Evolutionary conservation across 2,888 invertebrate species (phyloP).

Genomic region (Steinernema carpocapsae): DNA sequence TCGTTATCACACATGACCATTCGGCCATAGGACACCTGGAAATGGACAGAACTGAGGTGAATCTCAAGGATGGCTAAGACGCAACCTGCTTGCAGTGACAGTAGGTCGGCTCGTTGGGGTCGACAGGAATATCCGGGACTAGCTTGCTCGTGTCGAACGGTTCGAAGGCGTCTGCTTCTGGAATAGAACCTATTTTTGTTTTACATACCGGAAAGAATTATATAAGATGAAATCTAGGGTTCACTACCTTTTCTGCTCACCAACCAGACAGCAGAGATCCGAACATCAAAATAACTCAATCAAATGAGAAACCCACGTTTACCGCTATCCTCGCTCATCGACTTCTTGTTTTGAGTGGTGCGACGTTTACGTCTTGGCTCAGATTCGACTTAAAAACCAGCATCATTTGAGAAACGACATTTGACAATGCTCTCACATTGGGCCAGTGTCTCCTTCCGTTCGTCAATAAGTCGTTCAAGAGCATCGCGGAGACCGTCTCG

Average conservation of each 20-base stretch:
- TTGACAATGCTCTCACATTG: neutral
- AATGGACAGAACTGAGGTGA: neutral
- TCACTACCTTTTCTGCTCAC: too few relatives aligned
- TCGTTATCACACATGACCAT: constrained; percentile 33
- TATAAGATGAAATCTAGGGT: too few relatives aligned
- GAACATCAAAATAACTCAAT: too few relatives aligned
- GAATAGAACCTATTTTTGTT: neutral
- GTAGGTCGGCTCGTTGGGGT: constrained; percentile 24
- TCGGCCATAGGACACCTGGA: constrained; percentile 10
- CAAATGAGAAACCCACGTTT: neutral
- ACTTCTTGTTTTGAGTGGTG: neutral
- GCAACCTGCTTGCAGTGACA: constrained; percentile 12
- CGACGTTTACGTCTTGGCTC: neutral
- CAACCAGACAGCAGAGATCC: too few relatives aligned
- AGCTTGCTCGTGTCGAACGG: constrained; percentile 29
- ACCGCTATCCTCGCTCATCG: neutral
- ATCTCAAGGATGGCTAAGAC: too few relatives aligned
- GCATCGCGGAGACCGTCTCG: constrained; percentile 19
- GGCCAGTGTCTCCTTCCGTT: neutral
- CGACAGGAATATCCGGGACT: constrained; percentile 10
- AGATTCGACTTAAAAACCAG: neutral
- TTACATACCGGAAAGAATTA: too few relatives aligned
- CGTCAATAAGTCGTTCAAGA: constrained; percentile 2
- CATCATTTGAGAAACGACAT: neutral
- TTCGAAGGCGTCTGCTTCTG: neutral